Base-by-base conservation (phyloP, 1,140 invertebrate genomes). In the Sipha flava region DNA sequence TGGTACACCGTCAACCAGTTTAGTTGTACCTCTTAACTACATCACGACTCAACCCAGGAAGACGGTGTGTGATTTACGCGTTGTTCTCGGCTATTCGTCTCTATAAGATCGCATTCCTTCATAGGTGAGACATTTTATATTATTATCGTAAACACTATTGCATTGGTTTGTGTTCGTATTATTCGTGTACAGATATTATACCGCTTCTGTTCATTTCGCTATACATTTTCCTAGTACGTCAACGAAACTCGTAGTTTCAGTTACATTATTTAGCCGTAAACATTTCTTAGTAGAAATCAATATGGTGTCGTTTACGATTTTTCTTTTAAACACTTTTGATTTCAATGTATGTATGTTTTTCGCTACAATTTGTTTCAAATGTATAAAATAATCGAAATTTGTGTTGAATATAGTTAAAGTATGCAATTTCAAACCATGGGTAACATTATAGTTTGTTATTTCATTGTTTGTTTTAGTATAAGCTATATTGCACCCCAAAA, bases 371-470 rank as follows among this genome's bases (percentile, higher is more conserved):
- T 5, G 16, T 64, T 64, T 37, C 18, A 1, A n/a, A 21, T n/a
- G 2, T 21, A 18, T 2, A 7, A n/a, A 37, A 37, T 3, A 21
- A 34, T 37, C 37, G 10, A 40, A 6, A 6, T 40, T 40, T 10
- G 5, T 10, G 37, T 40, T 40, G 5, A 40, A 6, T 6, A 40
- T 16, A 29, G 21, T 54, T 14, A 23, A 23, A 1, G 5, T 54
- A 2, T 3, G 10, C 37, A 64, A 64, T 26, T n/a, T 47, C 23
- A 70, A 70, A 45, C 66, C 10, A 47, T 70, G 66, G 66, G 66
- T 70, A 70, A 45, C 66, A 70, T 70, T 70, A 70, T 70, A 70
- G 66, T 70, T 70, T 70, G 66, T 70, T 45, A 70, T 70, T 70
- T 70, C 23, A 70, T 70, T 70, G 40, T 70, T 31, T 70, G 23